phyloP scores from a whole-genome alignment of 2,797 vertebrate species.

The Myotis myotis region DNA sequence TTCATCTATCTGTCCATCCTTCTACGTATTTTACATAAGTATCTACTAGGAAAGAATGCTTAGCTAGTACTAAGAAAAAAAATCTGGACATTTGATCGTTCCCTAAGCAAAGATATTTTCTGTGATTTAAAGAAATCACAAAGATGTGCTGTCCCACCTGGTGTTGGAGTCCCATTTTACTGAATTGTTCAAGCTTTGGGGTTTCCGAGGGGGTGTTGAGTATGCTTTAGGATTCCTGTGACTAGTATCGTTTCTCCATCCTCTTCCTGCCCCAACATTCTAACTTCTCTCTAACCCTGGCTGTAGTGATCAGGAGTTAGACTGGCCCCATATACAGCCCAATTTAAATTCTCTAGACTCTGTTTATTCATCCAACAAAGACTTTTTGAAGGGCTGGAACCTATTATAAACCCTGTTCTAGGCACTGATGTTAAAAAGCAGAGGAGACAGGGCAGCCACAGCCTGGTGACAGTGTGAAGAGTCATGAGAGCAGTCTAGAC shows the following conservation, averaged over 20 bases:
- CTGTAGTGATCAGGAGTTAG: neutral
- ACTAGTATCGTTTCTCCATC: neutral
- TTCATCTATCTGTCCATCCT: neutral
- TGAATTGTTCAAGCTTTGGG: neutral
- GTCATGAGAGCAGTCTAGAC: neutral
- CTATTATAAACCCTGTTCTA: neutral
- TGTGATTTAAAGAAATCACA: neutral
- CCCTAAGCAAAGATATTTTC: neutral
- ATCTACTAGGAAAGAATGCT: neutral
- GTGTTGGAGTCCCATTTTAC: neutral
- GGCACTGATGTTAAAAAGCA: neutral
- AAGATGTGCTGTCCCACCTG: neutral
- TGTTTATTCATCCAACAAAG: neutral
- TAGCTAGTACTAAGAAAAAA: conserved; percentile 1
- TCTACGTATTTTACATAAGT: neutral
- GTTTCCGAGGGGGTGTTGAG: fast-evolving
- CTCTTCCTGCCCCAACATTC: neutral
- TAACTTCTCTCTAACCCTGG: neutral
- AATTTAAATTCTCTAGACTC: neutral
- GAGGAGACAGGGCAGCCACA: neutral
- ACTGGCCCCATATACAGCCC: too few relatives aligned
- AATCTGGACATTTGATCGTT: neutral
- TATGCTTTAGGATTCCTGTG: neutral
- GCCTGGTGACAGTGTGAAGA: neutral
- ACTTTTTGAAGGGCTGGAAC: neutral